Conservation (phyloP, 2,888 invertebrate species). For the Subacronicta megacephala region DNA sequence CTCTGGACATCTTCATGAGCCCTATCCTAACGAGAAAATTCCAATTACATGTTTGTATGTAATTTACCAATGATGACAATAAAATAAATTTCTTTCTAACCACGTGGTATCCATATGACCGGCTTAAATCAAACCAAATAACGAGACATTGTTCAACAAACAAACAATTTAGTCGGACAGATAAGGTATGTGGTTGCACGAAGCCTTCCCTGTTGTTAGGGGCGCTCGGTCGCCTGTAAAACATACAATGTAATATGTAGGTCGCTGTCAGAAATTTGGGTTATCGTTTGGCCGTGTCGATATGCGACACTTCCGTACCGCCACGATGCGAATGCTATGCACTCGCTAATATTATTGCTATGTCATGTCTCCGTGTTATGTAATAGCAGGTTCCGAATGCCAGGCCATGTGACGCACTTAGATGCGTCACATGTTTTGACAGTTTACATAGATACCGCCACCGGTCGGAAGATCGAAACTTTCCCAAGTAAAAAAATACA, state of each 20-base stretch:
- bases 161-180: constrained; percentile 60
- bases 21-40: constrained; percentile 22
- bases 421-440: constrained; percentile 50
- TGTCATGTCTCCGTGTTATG: constrained; percentile 69
- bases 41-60: constrained; percentile 2
- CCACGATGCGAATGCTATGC: constrained; percentile 79
- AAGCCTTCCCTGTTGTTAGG: constrained; percentile 69
- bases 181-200: constrained; percentile 65
- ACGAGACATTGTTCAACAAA: constrained; percentile 65
- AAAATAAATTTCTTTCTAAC: constrained; percentile 7
- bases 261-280: constrained; percentile 87
- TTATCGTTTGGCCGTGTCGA: constrained; percentile 86
- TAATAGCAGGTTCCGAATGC: constrained; percentile 68
- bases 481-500: constrained; percentile 13
- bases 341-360: constrained; percentile 76
- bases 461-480: constrained; percentile 10
- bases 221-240: constrained; percentile 75
- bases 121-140: constrained; percentile 40
- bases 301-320: constrained; percentile 84
- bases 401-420: constrained; percentile 66
- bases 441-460: not conserved
- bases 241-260: constrained; percentile 83
- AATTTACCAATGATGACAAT: constrained; percentile 6
- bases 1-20: constrained; percentile 41
- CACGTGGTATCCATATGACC: constrained; percentile 35